Evolutionary conservation across 2,113 vertebrate species (phyloP), one percentile per base, ranked within the genome.

Genomic region (Indicator maculatus): DNA sequence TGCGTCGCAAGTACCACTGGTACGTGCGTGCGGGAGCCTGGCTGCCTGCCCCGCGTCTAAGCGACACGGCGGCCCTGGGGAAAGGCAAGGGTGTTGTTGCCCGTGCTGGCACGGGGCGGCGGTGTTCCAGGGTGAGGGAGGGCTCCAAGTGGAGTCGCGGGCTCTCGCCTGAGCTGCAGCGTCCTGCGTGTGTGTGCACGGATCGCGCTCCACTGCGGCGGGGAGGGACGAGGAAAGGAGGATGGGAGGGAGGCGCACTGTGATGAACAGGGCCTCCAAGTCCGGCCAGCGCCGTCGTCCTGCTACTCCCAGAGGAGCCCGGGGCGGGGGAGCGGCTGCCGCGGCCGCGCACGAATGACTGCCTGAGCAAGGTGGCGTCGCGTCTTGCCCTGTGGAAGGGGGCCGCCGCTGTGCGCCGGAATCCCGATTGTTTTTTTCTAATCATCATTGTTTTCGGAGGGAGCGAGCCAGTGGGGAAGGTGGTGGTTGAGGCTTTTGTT

Each of bases 211-310:
- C 58, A 70, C 61, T 93, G 90, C 93, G 67, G 84, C 73, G 85
- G 74, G 86, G 24, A 59, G 64, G 52, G 27, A 27, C 26, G 17
- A 26, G 60, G 33, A 23, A 30, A 16, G 45, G 60, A n/a, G 45
- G 73, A 27, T 33, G 19, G 27, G 69, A 39, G 76, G 76, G 41
- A 85, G 77, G 72, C 56, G 75, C 77, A 11, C 86, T 67, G 93
- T 53, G 88, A 90, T 90, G 94, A 89, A 78, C 83, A 27, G 83
- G 89, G 91, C 89, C 77, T 91, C 74, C 71, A 41, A 82, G 83
- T 76, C 66, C 73, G 72, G 83, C 63, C 39, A 44, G 39, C 44
- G 44, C 79, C 36, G 44, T 36, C 67, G 76, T 78, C 69, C 79
- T 92, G 69, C 79, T 18, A 61, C 74, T 67, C 56, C 89, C 45